These are phyloP conservation scores for Guaruba guarouba DNA, from an alignment of 2,113 vertebrate species.

Conservation along the genomic window DNA sequence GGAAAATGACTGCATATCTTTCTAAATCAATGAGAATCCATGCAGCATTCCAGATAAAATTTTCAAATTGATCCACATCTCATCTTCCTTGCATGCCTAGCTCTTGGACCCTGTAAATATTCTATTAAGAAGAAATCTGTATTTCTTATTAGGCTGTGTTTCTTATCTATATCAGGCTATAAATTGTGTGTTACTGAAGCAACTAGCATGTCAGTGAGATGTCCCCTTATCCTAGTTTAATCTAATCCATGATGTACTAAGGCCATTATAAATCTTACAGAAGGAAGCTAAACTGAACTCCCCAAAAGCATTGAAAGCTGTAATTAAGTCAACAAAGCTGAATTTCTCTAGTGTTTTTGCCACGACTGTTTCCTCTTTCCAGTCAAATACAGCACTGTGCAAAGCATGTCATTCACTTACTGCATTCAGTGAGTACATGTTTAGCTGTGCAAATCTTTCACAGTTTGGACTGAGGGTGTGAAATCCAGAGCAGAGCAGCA, in stretches of 20 bases:
- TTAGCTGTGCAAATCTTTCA: background rate
- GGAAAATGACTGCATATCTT: background rate
- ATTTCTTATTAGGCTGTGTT: background rate
- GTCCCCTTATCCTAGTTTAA: background rate
- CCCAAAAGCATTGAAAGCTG: background rate
- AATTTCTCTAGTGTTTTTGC: background rate
- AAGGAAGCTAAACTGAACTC: background rate
- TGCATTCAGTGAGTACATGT: background rate
- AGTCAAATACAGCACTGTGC: rapidly evolving
- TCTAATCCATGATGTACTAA: background rate
- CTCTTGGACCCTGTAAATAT: conserved; percentile 10
- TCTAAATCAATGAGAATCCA: background rate
- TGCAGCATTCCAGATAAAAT: background rate
- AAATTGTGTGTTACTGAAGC: background rate
- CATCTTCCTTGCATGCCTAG: background rate
- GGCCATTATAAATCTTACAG: background rate
- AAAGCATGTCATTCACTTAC: background rate
- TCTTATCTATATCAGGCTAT: background rate
- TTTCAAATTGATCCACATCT: background rate
- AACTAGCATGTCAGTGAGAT: background rate
- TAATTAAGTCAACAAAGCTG: background rate
- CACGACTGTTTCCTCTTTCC: background rate
- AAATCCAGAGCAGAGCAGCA: background rate
- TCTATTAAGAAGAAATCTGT: conserved; percentile 11
- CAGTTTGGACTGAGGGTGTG: background rate